A percentile compares a stretch with the other conserved stretches of the same genome.
Conservation (phyloP, 2,888 invertebrate species). For the Megamerina dolium region DNA sequence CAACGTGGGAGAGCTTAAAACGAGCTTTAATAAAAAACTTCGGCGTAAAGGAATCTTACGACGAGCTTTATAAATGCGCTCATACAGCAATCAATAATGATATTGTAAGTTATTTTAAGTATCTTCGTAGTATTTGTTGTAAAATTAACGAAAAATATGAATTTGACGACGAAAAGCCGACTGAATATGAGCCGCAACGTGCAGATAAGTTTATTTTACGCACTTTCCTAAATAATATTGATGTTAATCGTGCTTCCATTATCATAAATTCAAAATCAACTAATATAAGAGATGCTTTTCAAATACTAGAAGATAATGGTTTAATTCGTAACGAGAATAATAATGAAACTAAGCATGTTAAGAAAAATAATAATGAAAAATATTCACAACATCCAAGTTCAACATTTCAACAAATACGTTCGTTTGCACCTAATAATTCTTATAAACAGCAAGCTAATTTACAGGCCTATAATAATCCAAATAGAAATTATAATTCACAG, state of each 20-base stretch:
- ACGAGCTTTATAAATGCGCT: constrained; percentile 14
- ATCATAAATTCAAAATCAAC: constrained; percentile 12
- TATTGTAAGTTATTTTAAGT: too few species aligned
- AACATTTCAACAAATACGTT: constrained; percentile 7
- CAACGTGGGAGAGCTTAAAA: constrained; percentile 16
- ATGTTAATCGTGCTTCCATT: constrained; percentile 14
- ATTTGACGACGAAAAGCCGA: constrained; percentile 17
- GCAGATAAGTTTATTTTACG: constrained; percentile 20
- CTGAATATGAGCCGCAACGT: constrained; percentile 19
- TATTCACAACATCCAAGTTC: constrained; percentile 10
- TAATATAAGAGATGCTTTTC: constrained; percentile 11
- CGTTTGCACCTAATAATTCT: neutral
- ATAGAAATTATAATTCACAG: constrained; percentile 8
- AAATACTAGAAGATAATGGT: constrained; percentile 9
- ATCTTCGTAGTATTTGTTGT: constrained; percentile 15
- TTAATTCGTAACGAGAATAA: constrained; percentile 15
- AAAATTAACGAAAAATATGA: constrained; percentile 21
- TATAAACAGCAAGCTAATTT: constrained; percentile 4
- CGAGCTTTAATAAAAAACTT: constrained; percentile 11
- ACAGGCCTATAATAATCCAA: constrained; percentile 4
- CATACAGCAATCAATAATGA: constrained; percentile 11
- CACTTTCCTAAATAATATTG: constrained; percentile 22
- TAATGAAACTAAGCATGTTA: constrained; percentile 9
- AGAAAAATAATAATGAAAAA: constrained; percentile 7
- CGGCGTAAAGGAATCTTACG: constrained; percentile 15